Conservation (phyloP, 2,797 vertebrate genomes). For the Macroramphosus scolopax region DNA sequence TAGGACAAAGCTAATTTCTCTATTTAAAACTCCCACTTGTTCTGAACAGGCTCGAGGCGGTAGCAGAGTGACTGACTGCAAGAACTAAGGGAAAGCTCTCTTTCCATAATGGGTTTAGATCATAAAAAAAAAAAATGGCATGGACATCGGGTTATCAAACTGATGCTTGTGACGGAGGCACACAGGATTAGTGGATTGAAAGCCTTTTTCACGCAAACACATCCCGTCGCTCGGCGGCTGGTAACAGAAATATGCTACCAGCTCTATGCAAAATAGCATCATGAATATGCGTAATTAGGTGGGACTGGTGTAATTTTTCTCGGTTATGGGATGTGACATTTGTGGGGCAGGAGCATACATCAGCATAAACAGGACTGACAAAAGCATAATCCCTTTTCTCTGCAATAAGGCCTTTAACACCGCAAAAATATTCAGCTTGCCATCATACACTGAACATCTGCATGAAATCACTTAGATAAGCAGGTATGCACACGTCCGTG, state of each 20-base stretch:
- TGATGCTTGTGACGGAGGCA: slow-evolving; percentile 49
- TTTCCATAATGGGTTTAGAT: slow-evolving; percentile 57
- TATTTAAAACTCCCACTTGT: slow-evolving; percentile 52
- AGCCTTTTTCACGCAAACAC: slow-evolving; percentile 66
- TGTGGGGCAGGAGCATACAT: slow-evolving; percentile 86
- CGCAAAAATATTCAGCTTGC: slow-evolving; percentile 50
- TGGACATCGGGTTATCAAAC: slow-evolving; percentile 51
- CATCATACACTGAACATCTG: slow-evolving; percentile 27
- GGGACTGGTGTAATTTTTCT: slow-evolving; percentile 88
- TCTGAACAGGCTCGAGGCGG: slow-evolving; percentile 51
- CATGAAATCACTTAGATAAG: slow-evolving; percentile 23
- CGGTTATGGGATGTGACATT: slow-evolving; percentile 90
- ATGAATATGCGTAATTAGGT: slow-evolving; percentile 93
- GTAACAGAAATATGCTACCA: slow-evolving; percentile 69
- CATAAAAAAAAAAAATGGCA: slow-evolving; percentile 52
- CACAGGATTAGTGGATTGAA: slow-evolving; percentile 68
- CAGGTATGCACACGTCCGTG: background rate
- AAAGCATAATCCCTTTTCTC: slow-evolving; percentile 84
- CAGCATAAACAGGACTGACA: slow-evolving; percentile 86
- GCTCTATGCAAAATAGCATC: slow-evolving; percentile 84
- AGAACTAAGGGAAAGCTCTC: slow-evolving; percentile 75
- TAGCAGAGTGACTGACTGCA: slow-evolving; percentile 59
- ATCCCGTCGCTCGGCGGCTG: slow-evolving; percentile 59
- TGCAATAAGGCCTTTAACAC: slow-evolving; percentile 65
- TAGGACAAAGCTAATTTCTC: slow-evolving; percentile 63